Conservation (phyloP, 2,797 vertebrate genomes). For the Lagothrix lagotricha region DNA sequence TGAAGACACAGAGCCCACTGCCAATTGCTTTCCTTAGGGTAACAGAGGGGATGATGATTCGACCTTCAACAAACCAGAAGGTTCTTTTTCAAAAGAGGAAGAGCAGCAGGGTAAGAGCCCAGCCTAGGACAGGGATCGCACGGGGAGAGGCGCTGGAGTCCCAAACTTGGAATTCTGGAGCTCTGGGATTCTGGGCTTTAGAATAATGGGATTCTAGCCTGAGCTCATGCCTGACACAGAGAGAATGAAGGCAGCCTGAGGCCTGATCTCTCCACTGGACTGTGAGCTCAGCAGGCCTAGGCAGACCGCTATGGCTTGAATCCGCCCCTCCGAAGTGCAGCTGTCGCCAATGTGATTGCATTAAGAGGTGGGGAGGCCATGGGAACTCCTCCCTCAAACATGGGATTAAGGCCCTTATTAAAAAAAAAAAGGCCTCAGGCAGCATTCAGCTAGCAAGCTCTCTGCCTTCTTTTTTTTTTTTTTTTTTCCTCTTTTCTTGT, state of each 20-base stretch:
- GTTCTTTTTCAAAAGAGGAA: not conserved
- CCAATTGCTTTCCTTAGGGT: too few relatives aligned
- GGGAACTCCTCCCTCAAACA: not conserved
- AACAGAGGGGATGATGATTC: too few relatives aligned
- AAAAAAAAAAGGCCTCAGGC: not conserved
- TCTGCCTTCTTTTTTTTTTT: not conserved
- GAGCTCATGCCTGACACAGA: not conserved
- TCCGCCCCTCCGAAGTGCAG: not conserved
- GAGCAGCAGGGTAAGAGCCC: not conserved
- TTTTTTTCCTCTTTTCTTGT: not conserved
- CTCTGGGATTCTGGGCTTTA: not conserved
- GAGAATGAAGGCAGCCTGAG: not conserved
- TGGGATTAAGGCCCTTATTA: not conserved
- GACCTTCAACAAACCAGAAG: too few relatives aligned
- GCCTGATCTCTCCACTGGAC: not conserved
- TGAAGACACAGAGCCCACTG: rapidly evolving
- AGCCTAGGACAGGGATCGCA: not conserved
- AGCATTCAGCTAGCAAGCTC: not conserved
- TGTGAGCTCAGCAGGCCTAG: not conserved
- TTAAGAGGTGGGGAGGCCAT: not conserved
- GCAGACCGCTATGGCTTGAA: not conserved
- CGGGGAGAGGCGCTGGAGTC: not conserved
- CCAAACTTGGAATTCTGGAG: not conserved
- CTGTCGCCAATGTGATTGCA: not conserved
- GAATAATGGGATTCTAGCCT: not conserved